These are phyloP conservation scores for Arothron firmamentum DNA, from an alignment of 2,113 vertebrate species.

Conservation along the genomic window DNA sequence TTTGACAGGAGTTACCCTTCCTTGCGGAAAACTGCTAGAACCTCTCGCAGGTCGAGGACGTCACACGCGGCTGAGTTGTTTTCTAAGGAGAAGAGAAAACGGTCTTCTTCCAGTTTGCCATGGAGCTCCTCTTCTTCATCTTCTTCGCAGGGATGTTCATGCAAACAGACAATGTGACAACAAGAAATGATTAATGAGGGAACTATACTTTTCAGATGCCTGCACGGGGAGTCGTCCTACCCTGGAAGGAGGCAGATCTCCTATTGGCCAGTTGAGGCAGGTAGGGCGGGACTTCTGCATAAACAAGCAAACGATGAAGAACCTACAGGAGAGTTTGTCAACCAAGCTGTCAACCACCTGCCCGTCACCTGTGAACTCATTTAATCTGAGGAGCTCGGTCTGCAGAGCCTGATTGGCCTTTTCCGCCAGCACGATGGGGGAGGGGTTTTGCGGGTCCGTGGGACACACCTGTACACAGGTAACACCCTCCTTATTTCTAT, in stretches of 20 bases:
- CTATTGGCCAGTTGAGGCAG: slow-evolving; percentile 17
- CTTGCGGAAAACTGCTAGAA: slow-evolving; percentile 64
- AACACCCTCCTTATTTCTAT: not conserved
- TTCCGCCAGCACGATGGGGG: slow-evolving; percentile 71
- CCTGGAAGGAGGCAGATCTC: slow-evolving; percentile 23
- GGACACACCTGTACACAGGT: slow-evolving; percentile 54
- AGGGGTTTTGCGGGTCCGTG: slow-evolving; percentile 44
- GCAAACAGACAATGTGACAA: not conserved
- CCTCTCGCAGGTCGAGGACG: slow-evolving; percentile 73
- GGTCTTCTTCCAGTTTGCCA: slow-evolving; percentile 76
- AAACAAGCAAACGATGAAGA: not conserved
- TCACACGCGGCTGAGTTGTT: slow-evolving; percentile 74
- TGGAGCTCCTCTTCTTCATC: slow-evolving; percentile 75
- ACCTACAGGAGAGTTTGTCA: not conserved
- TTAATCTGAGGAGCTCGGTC: slow-evolving; percentile 69
- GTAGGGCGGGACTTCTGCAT: slow-evolving; percentile 45
- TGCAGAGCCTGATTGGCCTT: slow-evolving; percentile 68
- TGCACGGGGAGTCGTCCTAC: slow-evolving; percentile 27
- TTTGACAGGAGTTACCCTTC: slow-evolving; percentile 31
- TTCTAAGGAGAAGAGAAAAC: slow-evolving; percentile 75
- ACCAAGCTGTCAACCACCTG: not conserved
- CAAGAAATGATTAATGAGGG: too few relatives aligned
- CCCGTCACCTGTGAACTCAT: slow-evolving; percentile 71
- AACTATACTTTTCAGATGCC: too few relatives aligned
- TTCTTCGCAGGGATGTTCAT: slow-evolving; percentile 14